Evolutionary conservation across 2,888 invertebrate species (phyloP), one percentile per base, ranked within the genome.

Genomic region (Dugesia japonica): DNA sequence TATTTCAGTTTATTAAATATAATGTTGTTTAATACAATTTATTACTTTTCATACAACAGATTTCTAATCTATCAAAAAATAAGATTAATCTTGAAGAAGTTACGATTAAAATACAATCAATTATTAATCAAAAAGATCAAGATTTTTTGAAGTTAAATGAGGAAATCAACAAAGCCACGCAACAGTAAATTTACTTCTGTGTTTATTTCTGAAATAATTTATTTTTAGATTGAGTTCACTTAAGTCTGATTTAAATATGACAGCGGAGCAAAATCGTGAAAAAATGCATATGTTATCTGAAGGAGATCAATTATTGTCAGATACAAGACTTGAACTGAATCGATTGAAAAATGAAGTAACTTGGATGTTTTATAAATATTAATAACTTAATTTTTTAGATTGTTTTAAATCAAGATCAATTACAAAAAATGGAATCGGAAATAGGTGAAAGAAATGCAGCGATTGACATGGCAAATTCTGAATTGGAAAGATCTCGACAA

Each of bases 361-460:
- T 56, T n/a, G 17, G n/a, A 9, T 9, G n/a, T 9, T 4, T 23
- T 20, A 56, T 13, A 56, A 31, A 31, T 31, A 31, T 7, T 31
- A 31, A 7, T 31, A 31, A 4, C 56, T 56, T 56, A n/a, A 56
- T 20, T 1, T 56, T 56, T 56, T 56, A 56, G 56, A n/a, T 56
- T 56, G n/a, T 56, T 4, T n/a, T 56, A 23, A 56, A 23, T 56
- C 56, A 56, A 56, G 56, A 56, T 1, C 56, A 56, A 4, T 56
- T 56, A 56, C n/a, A 56, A n/a, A 56, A 56, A 56, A 56, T 56
- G 56, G 56, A 56, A 56, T 56, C 56, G 23, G 56, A 56, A 56
- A 13, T 56, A n/a, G 56, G 56, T 4, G 56, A 56, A 23, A n/a
- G 56, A n/a, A 56, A 56, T 56, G 56, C 23, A n/a, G 23, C n/a